A percentile compares a stretch with the other conserved stretches of the same genome.
phyloP scores from a whole-genome alignment of 2,797 vertebrate species.

The Gambusia yucatana region DNA sequence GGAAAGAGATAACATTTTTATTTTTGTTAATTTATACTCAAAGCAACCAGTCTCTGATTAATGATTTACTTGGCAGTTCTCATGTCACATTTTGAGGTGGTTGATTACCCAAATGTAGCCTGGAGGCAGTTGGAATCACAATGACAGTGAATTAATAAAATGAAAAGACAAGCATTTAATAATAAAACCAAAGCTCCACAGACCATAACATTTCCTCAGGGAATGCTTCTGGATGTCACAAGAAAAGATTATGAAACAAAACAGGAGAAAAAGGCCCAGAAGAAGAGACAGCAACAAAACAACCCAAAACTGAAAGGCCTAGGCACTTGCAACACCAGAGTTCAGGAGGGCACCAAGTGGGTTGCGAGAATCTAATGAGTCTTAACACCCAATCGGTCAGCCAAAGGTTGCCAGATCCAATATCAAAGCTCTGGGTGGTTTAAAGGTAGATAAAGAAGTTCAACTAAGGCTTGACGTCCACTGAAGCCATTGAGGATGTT shows the following conservation, averaged over 20 bases:
- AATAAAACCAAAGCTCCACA: background rate
- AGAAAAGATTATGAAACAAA: background rate
- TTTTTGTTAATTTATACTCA: slow-evolving; percentile 41
- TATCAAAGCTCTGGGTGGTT: background rate
- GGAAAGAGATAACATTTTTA: slow-evolving; percentile 27
- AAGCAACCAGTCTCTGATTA: slow-evolving; percentile 23
- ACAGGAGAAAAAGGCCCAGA: background rate
- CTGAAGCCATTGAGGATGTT: background rate
- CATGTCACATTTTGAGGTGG: background rate
- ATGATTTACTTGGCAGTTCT: slow-evolving; percentile 14
- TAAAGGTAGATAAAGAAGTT: slow-evolving; percentile 1
- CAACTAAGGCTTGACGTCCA: background rate
- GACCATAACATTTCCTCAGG: background rate
- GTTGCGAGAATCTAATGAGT: background rate
- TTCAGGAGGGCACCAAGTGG: background rate
- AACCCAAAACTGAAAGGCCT: background rate
- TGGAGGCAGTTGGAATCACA: background rate
- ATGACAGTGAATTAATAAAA: background rate
- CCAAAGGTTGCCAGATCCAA: background rate
- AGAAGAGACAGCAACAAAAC: background rate
- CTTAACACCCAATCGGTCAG: background rate
- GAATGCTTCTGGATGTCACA: background rate
- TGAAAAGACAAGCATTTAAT: background rate
- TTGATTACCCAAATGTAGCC: background rate
- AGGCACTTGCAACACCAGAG: background rate